Conservation (phyloP, 2,797 vertebrate species). For the Australoheros facetus region DNA sequence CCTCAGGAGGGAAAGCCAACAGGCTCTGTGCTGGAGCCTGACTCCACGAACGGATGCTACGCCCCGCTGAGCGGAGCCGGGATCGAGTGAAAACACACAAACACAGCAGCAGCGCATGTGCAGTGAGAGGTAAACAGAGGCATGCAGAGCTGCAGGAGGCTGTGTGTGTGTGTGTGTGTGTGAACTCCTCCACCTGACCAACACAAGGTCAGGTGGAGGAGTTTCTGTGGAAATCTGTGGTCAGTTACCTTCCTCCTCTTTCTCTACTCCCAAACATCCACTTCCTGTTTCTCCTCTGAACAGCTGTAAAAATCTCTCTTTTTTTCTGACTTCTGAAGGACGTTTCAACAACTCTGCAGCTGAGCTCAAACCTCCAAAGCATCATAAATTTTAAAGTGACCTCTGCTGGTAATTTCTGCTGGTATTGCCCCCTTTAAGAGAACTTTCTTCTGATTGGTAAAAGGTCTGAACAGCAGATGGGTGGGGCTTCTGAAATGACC, state of each 20-base stretch:
- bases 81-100: neutral
- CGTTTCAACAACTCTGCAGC: neutral
- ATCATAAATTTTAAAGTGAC: neutral
- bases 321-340: too few species aligned
- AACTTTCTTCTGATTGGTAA: neutral
- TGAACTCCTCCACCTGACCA: neutral
- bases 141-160: neutral
- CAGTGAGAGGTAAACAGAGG: neutral
- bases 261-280: slow-evolving; percentile 28
- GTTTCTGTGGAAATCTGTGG: slow-evolving; percentile 10
- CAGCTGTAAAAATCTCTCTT: neutral
- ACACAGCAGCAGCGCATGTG: neutral
- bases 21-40: slow-evolving; percentile 22
- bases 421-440: too few species aligned
- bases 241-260: slow-evolving; percentile 18
- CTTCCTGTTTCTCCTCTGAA: slow-evolving; percentile 16
- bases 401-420: neutral
- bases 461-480: neutral
- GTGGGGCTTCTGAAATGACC: too few species aligned
- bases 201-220: slow-evolving; percentile 60
- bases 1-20: slow-evolving; percentile 3
- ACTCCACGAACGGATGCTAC: neutral
- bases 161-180: neutral
- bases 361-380: neutral
- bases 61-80: neutral